Conservation (phyloP, 2,797 vertebrate species). For the Gambelia wislizenii region DNA sequence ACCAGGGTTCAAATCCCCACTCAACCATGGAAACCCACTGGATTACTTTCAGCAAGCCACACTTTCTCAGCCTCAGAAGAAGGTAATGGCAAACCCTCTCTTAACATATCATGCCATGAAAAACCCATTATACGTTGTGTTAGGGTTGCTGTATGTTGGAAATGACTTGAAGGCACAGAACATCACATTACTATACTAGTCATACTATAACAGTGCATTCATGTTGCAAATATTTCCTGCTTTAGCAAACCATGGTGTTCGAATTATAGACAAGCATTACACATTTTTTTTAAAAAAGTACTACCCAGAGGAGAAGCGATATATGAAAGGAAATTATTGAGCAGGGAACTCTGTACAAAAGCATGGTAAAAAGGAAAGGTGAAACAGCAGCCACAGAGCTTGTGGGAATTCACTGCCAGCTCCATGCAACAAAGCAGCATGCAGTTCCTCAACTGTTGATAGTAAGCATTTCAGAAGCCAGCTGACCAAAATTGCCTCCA, state of each 20-base stretch:
- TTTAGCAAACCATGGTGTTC: background rate
- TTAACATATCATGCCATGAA: too few species aligned
- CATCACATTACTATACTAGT: too few species aligned
- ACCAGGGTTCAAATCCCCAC: too few species aligned
- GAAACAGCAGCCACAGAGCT: background rate
- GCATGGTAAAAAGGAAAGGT: background rate
- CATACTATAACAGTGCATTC: background rate
- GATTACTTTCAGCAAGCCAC: too few species aligned
- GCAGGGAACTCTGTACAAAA: background rate
- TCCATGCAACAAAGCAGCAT: background rate
- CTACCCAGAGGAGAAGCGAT: background rate
- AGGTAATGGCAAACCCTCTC: too few species aligned
- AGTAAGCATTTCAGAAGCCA: background rate
- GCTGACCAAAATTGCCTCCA: background rate
- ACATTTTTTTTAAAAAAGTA: background rate
- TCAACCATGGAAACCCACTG: too few species aligned
- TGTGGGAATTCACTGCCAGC: background rate
- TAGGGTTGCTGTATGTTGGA: background rate
- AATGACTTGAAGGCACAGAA: background rate
- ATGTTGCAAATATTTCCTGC: background rate
- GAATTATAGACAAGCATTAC: background rate
- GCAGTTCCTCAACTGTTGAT: background rate
- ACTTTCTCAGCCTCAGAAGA: too few species aligned
- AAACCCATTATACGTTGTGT: too few species aligned
- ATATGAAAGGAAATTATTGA: background rate